Percentiles rank a stretch among this genome's conserved stretches.
Evolutionary conservation across 2,888 invertebrate genomes (phyloP).

Genomic region (Caenorhabditis macrosperma): DNA sequence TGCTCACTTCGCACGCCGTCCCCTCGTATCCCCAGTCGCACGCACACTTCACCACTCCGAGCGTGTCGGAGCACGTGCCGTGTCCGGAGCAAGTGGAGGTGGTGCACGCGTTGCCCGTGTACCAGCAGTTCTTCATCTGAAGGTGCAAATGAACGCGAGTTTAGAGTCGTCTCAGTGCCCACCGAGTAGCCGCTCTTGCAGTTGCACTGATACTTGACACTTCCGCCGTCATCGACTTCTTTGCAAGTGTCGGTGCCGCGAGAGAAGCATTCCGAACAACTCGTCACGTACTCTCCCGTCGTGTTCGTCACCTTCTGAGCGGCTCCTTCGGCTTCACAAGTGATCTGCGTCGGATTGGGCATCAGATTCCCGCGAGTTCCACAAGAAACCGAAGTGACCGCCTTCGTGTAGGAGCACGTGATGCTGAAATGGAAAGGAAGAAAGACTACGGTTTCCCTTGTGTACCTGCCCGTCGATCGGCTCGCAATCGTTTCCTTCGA

Average conservation of each 20-base stretch:
- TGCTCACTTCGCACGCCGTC: constrained; percentile 19
- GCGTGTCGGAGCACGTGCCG: constrained; percentile 37
- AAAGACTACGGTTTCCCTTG: neutral
- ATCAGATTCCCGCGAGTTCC: constrained; percentile 37
- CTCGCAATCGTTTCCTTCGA: constrained; percentile 12
- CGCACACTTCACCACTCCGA: constrained; percentile 23
- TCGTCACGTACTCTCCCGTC: constrained; percentile 16
- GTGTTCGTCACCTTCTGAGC: constrained; percentile 30
- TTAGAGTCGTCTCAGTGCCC: neutral
- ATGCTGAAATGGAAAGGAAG: constrained; percentile 22
- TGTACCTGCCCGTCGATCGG: constrained; percentile 1
- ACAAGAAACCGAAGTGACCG: constrained; percentile 30
- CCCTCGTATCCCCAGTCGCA: constrained; percentile 57
- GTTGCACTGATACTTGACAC: constrained; percentile 11
- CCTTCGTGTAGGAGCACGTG: constrained; percentile 43
- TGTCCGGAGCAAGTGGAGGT: constrained; percentile 20
- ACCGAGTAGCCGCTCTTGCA: constrained; percentile 40
- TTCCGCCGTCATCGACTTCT: neutral
- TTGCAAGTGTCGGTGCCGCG: constrained; percentile 42
- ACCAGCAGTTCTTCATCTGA: constrained; percentile 56
- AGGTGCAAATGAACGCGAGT: neutral
- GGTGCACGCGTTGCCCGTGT: constrained; percentile 25
- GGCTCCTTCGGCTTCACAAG: constrained; percentile 22
- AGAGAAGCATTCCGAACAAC: constrained; percentile 26
- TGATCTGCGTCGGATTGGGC: constrained; percentile 39